Conservation (phyloP, 1,140 invertebrate genomes). For the Drosophila parabipectinata region DNA sequence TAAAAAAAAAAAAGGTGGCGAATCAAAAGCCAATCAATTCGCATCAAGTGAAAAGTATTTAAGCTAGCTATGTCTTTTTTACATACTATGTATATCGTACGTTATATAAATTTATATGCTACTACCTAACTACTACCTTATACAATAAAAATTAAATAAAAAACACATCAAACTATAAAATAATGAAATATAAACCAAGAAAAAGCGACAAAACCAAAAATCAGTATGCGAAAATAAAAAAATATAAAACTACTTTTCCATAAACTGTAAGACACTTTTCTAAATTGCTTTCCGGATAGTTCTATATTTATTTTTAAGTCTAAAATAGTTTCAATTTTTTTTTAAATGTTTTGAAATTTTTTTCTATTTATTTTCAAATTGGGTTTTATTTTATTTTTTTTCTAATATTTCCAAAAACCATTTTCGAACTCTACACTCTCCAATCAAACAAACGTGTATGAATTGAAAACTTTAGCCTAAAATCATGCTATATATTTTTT, state of each 20-base stretch:
- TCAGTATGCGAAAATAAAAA: not conserved
- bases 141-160: slow-evolving; percentile 48
- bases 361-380: too few species aligned
- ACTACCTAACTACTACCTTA: slow-evolving; percentile 76
- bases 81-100: slow-evolving; percentile 76
- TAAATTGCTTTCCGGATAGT: not conserved
- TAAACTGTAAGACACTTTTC: not conserved
- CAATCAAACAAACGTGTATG: not conserved
- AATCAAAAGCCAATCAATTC: slow-evolving; percentile 9
- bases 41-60: slow-evolving; percentile 70
- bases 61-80: slow-evolving; percentile 79
- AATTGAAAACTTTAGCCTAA: not conserved
- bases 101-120: slow-evolving; percentile 80
- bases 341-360: too few species aligned
- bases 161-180: not conserved
- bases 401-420: too few species aligned
- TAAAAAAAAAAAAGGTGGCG: not conserved
- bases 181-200: not conserved
- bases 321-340: too few species aligned
- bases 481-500: not conserved
- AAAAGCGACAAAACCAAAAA: not conserved
- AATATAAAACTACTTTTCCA: not conserved
- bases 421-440: not conserved
- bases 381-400: too few species aligned
- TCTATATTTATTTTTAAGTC: too few species aligned